Conservation (phyloP, 2,113 vertebrate species). For the Climacteris rufus region DNA sequence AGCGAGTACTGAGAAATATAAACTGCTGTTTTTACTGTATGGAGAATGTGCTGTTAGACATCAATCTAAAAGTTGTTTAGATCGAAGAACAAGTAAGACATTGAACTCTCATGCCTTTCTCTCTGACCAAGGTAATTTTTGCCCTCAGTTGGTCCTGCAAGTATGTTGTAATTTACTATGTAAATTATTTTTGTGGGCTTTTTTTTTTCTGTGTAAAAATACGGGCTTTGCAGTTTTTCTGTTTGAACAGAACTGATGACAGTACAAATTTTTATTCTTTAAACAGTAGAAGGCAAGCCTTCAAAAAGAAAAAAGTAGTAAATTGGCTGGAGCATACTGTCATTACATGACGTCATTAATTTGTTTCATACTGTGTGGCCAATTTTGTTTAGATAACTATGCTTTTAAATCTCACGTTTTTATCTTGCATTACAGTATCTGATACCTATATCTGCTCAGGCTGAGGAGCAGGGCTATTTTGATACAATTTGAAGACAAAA, state of each 20-base stretch:
- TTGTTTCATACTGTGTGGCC: background rate
- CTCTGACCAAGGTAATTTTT: background rate
- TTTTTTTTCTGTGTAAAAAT: background rate
- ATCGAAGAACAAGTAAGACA: background rate
- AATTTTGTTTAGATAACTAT: background rate
- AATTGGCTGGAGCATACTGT: background rate
- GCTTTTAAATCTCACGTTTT: background rate
- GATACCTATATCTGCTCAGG: background rate
- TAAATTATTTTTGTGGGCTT: background rate
- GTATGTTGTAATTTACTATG: background rate
- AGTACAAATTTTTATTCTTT: background rate
- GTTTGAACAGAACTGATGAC: background rate
- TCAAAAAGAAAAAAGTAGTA: background rate
- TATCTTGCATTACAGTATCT: background rate
- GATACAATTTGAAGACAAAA: background rate
- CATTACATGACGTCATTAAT: background rate
- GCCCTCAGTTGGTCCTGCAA: background rate
- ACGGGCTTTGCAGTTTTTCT: background rate
- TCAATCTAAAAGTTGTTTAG: background rate
- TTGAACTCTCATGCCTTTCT: background rate
- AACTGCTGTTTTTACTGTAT: constrained; percentile 17
- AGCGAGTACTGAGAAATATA: constrained; percentile 16
- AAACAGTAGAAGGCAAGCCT: background rate
- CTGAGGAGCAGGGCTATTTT: background rate
- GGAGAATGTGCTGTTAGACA: background rate